Evolutionary conservation across 92 coral and sea anemone species (phyloP).

Genomic region (Palythoa caribaeorum): DNA sequence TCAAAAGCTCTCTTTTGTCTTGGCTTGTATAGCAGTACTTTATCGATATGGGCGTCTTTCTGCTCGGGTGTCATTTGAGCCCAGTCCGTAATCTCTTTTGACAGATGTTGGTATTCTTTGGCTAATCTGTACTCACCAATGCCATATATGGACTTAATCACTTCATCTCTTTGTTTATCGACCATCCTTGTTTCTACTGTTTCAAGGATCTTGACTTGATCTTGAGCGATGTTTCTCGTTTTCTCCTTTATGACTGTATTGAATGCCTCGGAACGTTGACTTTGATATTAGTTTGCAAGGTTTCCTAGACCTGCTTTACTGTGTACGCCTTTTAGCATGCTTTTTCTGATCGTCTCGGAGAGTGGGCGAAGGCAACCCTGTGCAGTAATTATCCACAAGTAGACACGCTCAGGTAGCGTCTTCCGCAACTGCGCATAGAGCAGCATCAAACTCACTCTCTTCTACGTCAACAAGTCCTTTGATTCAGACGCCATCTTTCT

Average conservation of each 20-base stretch:
- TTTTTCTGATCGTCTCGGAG: neutral
- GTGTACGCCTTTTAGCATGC: slow-evolving; percentile 10
- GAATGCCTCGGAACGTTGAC: neutral
- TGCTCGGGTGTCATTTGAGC: neutral
- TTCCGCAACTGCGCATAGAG: neutral
- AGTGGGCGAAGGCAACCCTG: neutral
- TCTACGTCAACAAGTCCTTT: slow-evolving; percentile 56
- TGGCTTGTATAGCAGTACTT: neutral
- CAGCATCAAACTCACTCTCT: neutral
- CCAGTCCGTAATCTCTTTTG: neutral
- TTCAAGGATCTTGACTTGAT: too few relatives aligned
- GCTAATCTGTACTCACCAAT: neutral
- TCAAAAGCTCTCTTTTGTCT: too few relatives aligned
- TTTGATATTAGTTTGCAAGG: neutral
- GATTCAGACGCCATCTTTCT: slow-evolving; percentile 49
- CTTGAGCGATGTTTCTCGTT: too few relatives aligned
- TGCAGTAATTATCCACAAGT: too few relatives aligned
- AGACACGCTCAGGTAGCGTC: neutral
- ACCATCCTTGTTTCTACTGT: too few relatives aligned
- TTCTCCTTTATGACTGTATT: too few relatives aligned
- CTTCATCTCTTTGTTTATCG: too few relatives aligned
- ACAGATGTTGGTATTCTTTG: neutral
- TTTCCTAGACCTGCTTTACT: neutral
- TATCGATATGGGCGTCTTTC: neutral
- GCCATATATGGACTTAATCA: too few relatives aligned